Base-by-base conservation (phyloP, 2,797 vertebrate species). In the Darevskia mixta region DNA sequence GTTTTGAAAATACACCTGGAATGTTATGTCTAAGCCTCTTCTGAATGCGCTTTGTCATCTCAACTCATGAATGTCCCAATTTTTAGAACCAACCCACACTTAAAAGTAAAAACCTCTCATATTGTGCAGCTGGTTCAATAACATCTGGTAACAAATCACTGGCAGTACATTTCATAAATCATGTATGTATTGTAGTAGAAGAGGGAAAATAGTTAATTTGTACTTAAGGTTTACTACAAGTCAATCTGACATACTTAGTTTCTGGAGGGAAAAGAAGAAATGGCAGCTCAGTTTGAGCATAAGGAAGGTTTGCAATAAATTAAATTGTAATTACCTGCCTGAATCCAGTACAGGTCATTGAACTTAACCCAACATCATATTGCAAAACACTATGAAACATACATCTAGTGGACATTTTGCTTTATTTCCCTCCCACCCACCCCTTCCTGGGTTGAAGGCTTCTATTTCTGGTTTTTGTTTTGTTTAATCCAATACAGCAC, bases 11-110 rank as follows among this genome's bases (percentile, higher is more conserved):
- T 95, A 93, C 92, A 95, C 94, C 81, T 76, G 72, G 92, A 94
- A 95, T 91, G 94, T 95, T 97, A 95, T 95, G 96, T 95, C 95
- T 94, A 95, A 93, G 91, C 88, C 91, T 93, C 9, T 4, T 87
- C 82, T 87, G 90, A 72, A 49, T 5, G 75, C 76, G 35, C 38
- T 72, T 0, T 0, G 71, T 88, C 93, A 81, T 92, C 87, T 55
- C 85, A 91, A 88, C 89, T 90, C 93, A 82, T 45, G 13, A 25
- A 77, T 82, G 13, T 80, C 32, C 29, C 82, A 85, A 64, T 82
- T 13, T 80, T n/a, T n/a, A 85, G 86, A 89, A 85, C 87, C 89
- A 49, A 7, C 32, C 66, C 66, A 45, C 38, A 27, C 77, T 64
- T 32, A 93, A 82, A 8, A 79, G 86, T 87, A 92, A 95, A 88